A percentile compares a stretch with the other conserved stretches of the same genome.
These are phyloP conservation scores for Rhagonycha lutea DNA, from an alignment of 2,888 invertebrate genomes.

Conservation along the genomic window DNA sequence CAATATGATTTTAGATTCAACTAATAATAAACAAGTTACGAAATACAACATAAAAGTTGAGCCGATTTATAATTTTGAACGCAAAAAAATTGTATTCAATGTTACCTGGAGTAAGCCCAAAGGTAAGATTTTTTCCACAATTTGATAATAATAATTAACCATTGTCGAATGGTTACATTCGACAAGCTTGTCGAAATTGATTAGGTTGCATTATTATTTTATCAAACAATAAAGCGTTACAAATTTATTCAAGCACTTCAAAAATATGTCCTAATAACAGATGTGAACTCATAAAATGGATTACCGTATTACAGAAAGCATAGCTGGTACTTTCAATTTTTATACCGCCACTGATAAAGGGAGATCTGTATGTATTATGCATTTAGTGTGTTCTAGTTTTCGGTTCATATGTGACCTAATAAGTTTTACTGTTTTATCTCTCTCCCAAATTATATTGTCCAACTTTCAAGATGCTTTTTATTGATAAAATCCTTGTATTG, in stretches of 20 bases:
- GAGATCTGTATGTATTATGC: background rate
- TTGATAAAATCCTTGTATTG: no score
- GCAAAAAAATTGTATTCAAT: constrained; percentile 13
- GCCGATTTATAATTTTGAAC: constrained; percentile 1
- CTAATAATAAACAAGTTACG: background rate
- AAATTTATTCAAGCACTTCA: background rate
- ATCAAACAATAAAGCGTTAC: background rate
- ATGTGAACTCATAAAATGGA: background rate
- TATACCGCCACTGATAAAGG: background rate
- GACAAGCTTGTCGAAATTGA: background rate
- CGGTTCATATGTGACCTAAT: background rate
- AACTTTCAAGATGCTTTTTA: no score
- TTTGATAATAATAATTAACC: background rate
- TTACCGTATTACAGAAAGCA: background rate
- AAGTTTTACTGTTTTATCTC: no score
- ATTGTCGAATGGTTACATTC: no score
- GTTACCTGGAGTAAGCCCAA: constrained; percentile 9
- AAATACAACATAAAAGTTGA: constrained; percentile 1
- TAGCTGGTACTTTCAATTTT: background rate
- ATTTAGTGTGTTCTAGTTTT: background rate
- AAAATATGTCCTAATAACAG: background rate
- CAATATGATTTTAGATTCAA: background rate
- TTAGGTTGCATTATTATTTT: background rate
- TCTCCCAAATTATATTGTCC: no score
- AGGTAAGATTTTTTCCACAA: background rate